Base-by-base conservation (phyloP, 1,140 invertebrate genomes). In the Rhynchophorus ferrugineus region DNA sequence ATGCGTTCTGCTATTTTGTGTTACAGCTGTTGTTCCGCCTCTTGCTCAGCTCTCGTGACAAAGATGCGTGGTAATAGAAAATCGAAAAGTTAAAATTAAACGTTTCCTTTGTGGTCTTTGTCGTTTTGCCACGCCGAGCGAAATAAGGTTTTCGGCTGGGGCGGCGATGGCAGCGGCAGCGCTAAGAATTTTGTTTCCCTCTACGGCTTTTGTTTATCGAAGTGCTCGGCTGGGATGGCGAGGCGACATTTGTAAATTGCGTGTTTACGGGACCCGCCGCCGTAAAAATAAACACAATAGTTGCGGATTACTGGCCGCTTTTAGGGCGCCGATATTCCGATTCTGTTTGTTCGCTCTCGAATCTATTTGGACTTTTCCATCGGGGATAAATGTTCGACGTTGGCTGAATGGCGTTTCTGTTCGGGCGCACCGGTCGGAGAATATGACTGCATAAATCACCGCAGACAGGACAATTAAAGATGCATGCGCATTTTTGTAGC, bases 51-150 rank as follows among this genome's bases (percentile, higher is more conserved):
- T n/a, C n/a, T n/a, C n/a, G n/a, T n/a, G n/a, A n/a, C n/a, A n/a
- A n/a, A n/a, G 24, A 29, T 29, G 24, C 24, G 24, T 29, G 24
- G 24, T 29, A 29, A 29, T 29, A 29, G 24, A 29, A 49, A 49
- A 49, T 49, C 46, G 46, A 49, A 49, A 49, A 49, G 35, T 38
- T 49, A 49, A 29, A 29, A 29, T 49, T 49, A 49, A 49, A 49
- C 46, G 37, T 49, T 49, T 49, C 46, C 46, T 49, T 49, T 49
- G 37, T 18, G 46, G 35, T 41, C 46, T 49, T 49, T 49, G 46
- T 22, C 14, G 46, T n/a, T 11, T 7, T 34, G 13, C 34, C 35
- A 37, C 22, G 24, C 5, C 24, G 24, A 11, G 24, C 24, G 24
- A 29, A 29, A 29, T 29, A 29, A 29, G 24, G 18, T 16, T 49